A percentile compares a stretch with the other conserved stretches of the same genome.
phyloP scores from a whole-genome alignment of 1,140 invertebrate species.

The Drosophila subobscura region DNA sequence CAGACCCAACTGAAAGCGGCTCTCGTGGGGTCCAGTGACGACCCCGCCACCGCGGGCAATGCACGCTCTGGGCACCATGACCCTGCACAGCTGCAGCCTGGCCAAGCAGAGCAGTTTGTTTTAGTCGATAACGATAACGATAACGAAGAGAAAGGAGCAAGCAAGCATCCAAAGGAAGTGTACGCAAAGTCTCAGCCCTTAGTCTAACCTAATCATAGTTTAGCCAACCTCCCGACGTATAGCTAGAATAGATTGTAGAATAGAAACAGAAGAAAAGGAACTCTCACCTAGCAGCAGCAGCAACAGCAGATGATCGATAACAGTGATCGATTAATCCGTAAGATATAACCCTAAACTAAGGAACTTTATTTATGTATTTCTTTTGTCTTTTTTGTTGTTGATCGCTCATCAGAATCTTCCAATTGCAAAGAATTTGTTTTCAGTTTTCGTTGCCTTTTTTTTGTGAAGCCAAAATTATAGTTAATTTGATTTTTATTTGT shows the following conservation, averaged over 20 bases:
- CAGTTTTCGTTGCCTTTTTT: conserved; percentile 13
- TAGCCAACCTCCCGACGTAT: conserved; percentile 1
- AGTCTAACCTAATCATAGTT: conserved; percentile 49
- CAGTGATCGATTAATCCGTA: conserved; percentile 27
- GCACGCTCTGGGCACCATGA: conserved; percentile 69
- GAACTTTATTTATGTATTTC: background rate
- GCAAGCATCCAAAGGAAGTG: conserved; percentile 70
- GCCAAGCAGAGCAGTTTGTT: conserved; percentile 77
- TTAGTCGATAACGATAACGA: conserved; percentile 34
- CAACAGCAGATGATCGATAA: conserved; percentile 13
- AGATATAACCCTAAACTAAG: conserved; percentile 1
- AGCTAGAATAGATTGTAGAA: conserved; percentile 23
- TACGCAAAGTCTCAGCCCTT: conserved; percentile 59
- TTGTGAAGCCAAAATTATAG: conserved; percentile 10
- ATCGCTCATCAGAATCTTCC: conserved; percentile 7
- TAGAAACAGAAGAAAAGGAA: conserved; percentile 58
- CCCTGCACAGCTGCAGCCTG: conserved; percentile 74
- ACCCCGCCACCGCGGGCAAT: conserved; percentile 59
- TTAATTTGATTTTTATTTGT: conserved; percentile 35
- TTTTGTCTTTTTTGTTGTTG: background rate
- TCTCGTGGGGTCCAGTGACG: conserved; percentile 72
- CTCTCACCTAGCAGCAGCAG: conserved; percentile 57
- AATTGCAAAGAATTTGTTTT: conserved; percentile 2
- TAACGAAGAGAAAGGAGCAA: background rate
- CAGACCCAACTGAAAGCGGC: conserved; percentile 79